These are phyloP conservation scores for Ammodytes dubius DNA, from an alignment of 2,113 vertebrate genomes.

Conservation along the genomic window DNA sequence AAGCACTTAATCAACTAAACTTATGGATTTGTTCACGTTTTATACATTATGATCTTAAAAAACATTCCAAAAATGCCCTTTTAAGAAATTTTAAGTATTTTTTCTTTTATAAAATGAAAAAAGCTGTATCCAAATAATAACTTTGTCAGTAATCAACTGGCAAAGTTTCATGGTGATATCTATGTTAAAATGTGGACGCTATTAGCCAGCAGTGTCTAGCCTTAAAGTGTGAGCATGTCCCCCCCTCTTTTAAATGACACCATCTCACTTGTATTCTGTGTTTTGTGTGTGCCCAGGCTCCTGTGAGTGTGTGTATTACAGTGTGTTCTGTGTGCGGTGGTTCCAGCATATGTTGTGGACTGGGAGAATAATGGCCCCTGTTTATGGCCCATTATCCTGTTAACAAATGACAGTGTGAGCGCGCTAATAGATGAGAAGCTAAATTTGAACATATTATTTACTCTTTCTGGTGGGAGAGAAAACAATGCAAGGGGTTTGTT, in stretches of 20 bases:
- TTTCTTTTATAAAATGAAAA: too few species aligned
- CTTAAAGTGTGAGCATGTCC: constrained; percentile 37
- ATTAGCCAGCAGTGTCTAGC: too few species aligned
- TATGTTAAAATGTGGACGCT: too few species aligned
- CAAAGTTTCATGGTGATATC: too few species aligned
- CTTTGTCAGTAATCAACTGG: too few species aligned
- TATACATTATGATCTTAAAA: too few species aligned
- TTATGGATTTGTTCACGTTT: too few species aligned
- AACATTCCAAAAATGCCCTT: too few species aligned
- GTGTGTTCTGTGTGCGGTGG: constrained; percentile 57
- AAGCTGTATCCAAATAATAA: too few species aligned
- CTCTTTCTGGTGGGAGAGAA: constrained; percentile 53
- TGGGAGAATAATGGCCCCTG: constrained; percentile 80
- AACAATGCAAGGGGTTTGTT: constrained; percentile 63
- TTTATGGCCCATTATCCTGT: constrained; percentile 86
- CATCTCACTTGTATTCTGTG: constrained; percentile 7
- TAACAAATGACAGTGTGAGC: constrained; percentile 82
- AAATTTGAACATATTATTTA: constrained; percentile 80
- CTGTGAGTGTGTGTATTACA: constrained; percentile 23
- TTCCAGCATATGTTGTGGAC: constrained; percentile 82
- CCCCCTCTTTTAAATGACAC: constrained; percentile 58
- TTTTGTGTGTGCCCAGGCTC: constrained; percentile 28
- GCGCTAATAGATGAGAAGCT: constrained; percentile 77
- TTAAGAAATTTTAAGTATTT: too few species aligned
- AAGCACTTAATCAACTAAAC: too few species aligned